Percentiles rank a stretch among this genome's conserved stretches.
phyloP scores from a whole-genome alignment of 2,888 invertebrate species.

The Drepana falcataria region DNA sequence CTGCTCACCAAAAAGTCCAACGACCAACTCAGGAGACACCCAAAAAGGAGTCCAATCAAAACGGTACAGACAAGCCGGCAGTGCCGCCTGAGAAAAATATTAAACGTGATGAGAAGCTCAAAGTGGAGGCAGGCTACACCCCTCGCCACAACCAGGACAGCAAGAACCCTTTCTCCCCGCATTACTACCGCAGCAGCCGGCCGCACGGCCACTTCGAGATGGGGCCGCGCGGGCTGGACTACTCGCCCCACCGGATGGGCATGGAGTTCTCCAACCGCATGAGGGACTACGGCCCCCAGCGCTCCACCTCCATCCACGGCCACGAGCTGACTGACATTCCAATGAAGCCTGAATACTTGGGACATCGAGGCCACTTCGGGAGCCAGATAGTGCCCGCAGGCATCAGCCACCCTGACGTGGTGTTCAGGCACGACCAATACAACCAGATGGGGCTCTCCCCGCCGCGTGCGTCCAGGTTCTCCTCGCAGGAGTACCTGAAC shows the following conservation, averaged over 20 bases:
- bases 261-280: slow-evolving; percentile 60
- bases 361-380: slow-evolving; percentile 59
- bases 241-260: slow-evolving; percentile 68
- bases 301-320: slow-evolving; percentile 70
- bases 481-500: slow-evolving; percentile 73
- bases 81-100: slow-evolving; percentile 7
- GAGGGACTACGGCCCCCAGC: slow-evolving; percentile 64
- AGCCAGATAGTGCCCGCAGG: slow-evolving; percentile 62
- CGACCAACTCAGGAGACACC: slow-evolving; percentile 29
- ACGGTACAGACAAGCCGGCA: slow-evolving; percentile 33
- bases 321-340: slow-evolving; percentile 69
- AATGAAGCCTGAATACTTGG: slow-evolving; percentile 60
- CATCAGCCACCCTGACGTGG: slow-evolving; percentile 66
- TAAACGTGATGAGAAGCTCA: slow-evolving; percentile 31
- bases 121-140: slow-evolving; percentile 39
- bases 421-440: slow-evolving; percentile 68
- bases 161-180: slow-evolving; percentile 68
- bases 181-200: slow-evolving; percentile 54
- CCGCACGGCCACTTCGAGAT: slow-evolving; percentile 72
- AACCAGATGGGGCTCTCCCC: slow-evolving; percentile 60
- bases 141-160: slow-evolving; percentile 47
- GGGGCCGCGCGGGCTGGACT: slow-evolving; percentile 70
- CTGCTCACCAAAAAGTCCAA: slow-evolving; percentile 27
- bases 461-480: slow-evolving; percentile 64
- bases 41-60: slow-evolving; percentile 50